These are phyloP conservation scores for Bungarus multicinctus DNA, from an alignment of 2,113 vertebrate species.

Conservation along the genomic window DNA sequence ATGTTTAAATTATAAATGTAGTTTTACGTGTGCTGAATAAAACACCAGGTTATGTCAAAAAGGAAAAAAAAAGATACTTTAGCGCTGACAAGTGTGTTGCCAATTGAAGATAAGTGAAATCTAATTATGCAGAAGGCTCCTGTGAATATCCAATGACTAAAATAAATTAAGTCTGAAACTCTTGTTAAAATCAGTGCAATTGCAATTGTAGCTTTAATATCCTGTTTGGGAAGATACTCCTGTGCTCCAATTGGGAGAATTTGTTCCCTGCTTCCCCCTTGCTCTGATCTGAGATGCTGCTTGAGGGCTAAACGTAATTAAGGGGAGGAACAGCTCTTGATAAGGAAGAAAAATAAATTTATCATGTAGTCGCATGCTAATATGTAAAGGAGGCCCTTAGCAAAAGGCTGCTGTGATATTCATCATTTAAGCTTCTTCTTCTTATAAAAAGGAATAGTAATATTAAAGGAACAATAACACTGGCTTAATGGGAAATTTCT, in stretches of 20 bases:
- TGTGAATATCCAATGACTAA: conserved; percentile 40
- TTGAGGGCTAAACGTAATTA: conserved; percentile 34
- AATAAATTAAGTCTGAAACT: conserved; percentile 5
- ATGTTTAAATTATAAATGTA: background rate
- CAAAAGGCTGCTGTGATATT: conserved; percentile 19
- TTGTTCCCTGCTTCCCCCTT: background rate
- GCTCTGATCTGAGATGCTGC: conserved; percentile 36
- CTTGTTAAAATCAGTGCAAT: background rate
- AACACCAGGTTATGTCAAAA: accelerated
- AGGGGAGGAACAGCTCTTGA: conserved; percentile 24
- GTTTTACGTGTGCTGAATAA: background rate
- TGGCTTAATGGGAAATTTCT: background rate
- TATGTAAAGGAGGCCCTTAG: background rate
- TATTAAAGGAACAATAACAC: background rate
- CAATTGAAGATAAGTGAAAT: conserved; percentile 55
- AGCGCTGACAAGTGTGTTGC: conserved; percentile 33
- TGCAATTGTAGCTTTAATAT: background rate
- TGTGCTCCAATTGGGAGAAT: background rate
- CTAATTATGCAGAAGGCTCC: conserved; percentile 41
- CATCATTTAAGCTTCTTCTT: conserved; percentile 17
- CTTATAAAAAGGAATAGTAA: background rate
- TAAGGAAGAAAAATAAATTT: background rate
- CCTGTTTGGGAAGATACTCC: conserved; percentile 16
- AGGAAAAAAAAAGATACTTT: background rate
- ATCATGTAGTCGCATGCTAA: background rate